Conservation (phyloP, 2,888 invertebrate genomes). For the Hyles lineata region DNA sequence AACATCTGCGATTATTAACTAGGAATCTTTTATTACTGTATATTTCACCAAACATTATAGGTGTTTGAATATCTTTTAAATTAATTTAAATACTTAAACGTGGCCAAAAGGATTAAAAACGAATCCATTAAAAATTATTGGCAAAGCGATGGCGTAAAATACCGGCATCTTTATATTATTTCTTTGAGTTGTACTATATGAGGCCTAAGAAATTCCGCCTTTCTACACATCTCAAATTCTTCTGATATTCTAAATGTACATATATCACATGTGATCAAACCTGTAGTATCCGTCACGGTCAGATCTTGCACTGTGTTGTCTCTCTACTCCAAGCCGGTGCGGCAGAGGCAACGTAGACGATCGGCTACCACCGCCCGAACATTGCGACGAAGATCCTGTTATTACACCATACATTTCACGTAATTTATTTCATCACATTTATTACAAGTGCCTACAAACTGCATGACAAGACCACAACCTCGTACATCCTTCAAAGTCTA, state of each 20-base stretch:
- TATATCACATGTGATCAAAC: constrained; percentile 39
- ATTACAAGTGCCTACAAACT: not conserved
- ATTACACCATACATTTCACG: constrained; percentile 49
- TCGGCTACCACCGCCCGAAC: constrained; percentile 87
- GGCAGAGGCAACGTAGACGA: constrained; percentile 93
- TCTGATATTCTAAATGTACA: not conserved
- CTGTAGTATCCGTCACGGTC: constrained; percentile 94
- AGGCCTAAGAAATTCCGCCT: no score
- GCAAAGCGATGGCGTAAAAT: no score
- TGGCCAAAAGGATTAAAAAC: no score
- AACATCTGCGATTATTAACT: no score
- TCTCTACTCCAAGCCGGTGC: constrained; percentile 87
- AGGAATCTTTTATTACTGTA: not conserved
- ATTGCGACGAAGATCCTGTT: constrained; percentile 86
- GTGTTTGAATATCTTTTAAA: no score
- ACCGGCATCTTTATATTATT: no score
- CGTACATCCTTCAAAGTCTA: not conserved
- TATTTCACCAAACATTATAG: no score
- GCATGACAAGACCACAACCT: not conserved
- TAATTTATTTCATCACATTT: not conserved
- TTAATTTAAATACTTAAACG: no score
- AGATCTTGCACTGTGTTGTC: constrained; percentile 85
- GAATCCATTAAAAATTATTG: no score
- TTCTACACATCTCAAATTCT: no score
- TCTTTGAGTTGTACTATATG: no score